Evolutionary conservation across 2,888 invertebrate species (phyloP).

Genomic region (Lochmaea crataegi): DNA sequence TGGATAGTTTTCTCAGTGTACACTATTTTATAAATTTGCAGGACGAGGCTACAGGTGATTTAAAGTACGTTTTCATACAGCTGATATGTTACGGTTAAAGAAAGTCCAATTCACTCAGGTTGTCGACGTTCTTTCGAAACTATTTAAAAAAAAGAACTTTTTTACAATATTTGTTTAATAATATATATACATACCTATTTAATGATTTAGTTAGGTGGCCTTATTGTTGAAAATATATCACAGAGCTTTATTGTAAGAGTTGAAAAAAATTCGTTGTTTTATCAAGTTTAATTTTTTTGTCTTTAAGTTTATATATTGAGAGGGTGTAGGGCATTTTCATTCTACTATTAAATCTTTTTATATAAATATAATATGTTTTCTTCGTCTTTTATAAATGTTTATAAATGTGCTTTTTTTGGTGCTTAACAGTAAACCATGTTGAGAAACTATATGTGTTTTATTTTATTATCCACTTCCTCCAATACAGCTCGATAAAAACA

Average conservation of each 20-base stretch:
- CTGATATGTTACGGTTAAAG: slow-evolving; percentile 63
- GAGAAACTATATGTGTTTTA: slow-evolving; percentile 43
- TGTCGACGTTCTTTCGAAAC: slow-evolving; percentile 30
- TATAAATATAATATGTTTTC: slow-evolving; percentile 42
- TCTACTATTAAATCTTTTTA: slow-evolving; percentile 47
- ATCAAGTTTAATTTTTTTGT: slow-evolving; percentile 42
- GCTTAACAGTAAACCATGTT: slow-evolving; percentile 54
- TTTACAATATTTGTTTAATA: slow-evolving; percentile 23
- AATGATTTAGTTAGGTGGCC: slow-evolving; percentile 54
- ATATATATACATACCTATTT: slow-evolving; percentile 38
- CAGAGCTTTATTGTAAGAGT: slow-evolving; percentile 48
- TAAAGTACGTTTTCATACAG: slow-evolving; percentile 75
- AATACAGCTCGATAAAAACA: too few relatives aligned
- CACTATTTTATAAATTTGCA: slow-evolving; percentile 67
- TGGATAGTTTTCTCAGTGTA: slow-evolving; percentile 25
- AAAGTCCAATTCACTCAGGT: slow-evolving; percentile 44
- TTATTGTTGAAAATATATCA: slow-evolving; percentile 49
- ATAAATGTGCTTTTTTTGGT: slow-evolving; percentile 56
- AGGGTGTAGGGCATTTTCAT: slow-evolving; percentile 53
- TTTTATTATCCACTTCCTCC: slow-evolving; percentile 13
- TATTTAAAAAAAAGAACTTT: slow-evolving; percentile 23
- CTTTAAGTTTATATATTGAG: slow-evolving; percentile 41
- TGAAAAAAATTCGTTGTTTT: slow-evolving; percentile 41
- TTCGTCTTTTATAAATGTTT: slow-evolving; percentile 54
- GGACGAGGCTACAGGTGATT: slow-evolving; percentile 75